phyloP scores from a whole-genome alignment of 92 coral and sea anemone species.

The Epizoanthus illoricatus region DNA sequence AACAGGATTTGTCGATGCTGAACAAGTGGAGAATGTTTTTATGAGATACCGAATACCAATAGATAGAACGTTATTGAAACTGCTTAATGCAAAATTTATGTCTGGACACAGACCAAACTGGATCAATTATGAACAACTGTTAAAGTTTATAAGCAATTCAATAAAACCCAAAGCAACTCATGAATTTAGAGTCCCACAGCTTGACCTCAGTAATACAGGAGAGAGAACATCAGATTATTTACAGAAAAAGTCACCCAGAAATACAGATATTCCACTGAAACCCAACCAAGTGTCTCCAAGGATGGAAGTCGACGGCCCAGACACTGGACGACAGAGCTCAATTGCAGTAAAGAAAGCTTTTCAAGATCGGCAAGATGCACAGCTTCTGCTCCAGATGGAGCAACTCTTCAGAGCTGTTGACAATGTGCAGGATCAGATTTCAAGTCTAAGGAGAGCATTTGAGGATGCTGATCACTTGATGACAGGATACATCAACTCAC shows the following conservation, averaged over 20 bases:
- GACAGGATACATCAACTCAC: constrained; percentile 57
- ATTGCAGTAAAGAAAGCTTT: constrained; percentile 72
- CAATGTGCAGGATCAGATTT: constrained; percentile 43
- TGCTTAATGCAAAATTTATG: constrained; percentile 61
- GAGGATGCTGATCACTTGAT: constrained; percentile 52
- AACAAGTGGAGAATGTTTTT: constrained; percentile 68
- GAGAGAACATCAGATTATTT: constrained; percentile 48
- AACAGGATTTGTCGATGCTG: constrained; percentile 76
- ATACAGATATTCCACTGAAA: constrained; percentile 60
- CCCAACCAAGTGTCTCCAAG: constrained; percentile 84
- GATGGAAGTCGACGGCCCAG: constrained; percentile 43
- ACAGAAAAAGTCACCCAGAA: constrained; percentile 47
- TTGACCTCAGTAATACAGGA: constrained; percentile 59
- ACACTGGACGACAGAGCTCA: constrained; percentile 70
- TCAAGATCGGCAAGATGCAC: constrained; percentile 79
- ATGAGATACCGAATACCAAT: constrained; percentile 63
- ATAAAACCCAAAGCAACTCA: constrained; percentile 46
- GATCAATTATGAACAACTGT: constrained; percentile 80
- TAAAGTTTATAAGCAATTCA: constrained; percentile 63
- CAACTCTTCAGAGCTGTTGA: constrained; percentile 53
- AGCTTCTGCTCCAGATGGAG: constrained; percentile 72
- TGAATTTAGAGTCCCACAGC: constrained; percentile 49
- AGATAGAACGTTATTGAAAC: constrained; percentile 44
- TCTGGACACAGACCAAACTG: constrained; percentile 82
- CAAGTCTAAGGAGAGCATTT: constrained; percentile 50